Evolutionary conservation across 2,113 vertebrate genomes (phyloP).

Genomic region (Colossoma macropomum): DNA sequence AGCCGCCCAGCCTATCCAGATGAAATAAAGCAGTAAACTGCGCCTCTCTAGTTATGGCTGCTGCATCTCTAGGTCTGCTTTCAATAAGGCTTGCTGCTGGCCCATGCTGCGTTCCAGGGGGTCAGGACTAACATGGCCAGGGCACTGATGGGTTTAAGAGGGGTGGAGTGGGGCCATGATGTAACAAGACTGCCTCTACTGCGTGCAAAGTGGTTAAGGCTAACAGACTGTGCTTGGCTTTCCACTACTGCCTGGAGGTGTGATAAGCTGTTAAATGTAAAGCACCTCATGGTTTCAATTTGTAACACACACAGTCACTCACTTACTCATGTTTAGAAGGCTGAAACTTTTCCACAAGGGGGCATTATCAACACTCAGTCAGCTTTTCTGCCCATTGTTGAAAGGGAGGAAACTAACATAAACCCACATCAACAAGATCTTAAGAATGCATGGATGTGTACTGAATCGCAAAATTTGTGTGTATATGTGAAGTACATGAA

Average conservation of each 20-base stretch:
- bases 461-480: too few relatives aligned
- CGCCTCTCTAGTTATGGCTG: slow-evolving; percentile 59
- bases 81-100: slow-evolving; percentile 72
- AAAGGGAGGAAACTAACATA: too few relatives aligned
- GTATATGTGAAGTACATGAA: too few relatives aligned
- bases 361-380: too few relatives aligned
- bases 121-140: slow-evolving; percentile 53
- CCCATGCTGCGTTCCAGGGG: slow-evolving; percentile 58
- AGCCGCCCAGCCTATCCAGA: slow-evolving; percentile 64
- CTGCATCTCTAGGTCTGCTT: slow-evolving; percentile 74
- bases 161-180: slow-evolving; percentile 28
- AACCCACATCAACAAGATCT: too few relatives aligned
- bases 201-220: slow-evolving; percentile 38
- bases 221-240: slow-evolving; percentile 60
- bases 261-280: too few relatives aligned
- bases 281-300: too few relatives aligned
- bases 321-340: too few relatives aligned
- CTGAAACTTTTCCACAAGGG: too few relatives aligned
- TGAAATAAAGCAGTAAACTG: slow-evolving; percentile 73
- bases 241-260: background rate
- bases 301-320: too few relatives aligned
- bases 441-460: too few relatives aligned
- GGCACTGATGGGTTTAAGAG: slow-evolving; percentile 40
- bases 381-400: too few relatives aligned
- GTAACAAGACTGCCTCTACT: slow-evolving; percentile 49